Conservation (phyloP, 2,113 vertebrate species). For the Thomomys bottae region DNA sequence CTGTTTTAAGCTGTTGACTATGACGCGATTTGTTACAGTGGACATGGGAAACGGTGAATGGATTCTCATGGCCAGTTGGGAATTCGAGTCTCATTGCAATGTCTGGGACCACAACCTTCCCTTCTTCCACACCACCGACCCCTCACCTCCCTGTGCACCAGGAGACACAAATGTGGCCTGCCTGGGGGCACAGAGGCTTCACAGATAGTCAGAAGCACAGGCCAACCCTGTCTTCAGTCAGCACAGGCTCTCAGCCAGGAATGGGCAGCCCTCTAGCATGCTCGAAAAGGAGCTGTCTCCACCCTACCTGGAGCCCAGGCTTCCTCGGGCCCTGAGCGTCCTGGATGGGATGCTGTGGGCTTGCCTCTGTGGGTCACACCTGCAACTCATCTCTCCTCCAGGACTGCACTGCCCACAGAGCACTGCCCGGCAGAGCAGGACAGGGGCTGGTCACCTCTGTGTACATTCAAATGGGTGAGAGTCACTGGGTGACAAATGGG, state of each 20-base stretch:
- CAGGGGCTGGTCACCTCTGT: too few species aligned
- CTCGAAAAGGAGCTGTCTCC: accelerated
- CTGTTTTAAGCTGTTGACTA: not conserved
- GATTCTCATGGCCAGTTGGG: accelerated
- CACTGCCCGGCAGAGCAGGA: too few species aligned
- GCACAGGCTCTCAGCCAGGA: accelerated
- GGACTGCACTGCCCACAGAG: not conserved
- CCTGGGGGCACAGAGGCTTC: not conserved
- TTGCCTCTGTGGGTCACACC: accelerated
- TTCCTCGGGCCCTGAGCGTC: not conserved
- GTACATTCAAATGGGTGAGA: accelerated
- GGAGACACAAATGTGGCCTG: not conserved
- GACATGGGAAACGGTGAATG: accelerated
- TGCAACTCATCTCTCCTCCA: not conserved
- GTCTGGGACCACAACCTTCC: too few species aligned
- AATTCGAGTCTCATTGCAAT: too few species aligned
- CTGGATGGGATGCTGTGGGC: accelerated
- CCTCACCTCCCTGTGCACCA: accelerated
- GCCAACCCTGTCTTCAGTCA: accelerated
- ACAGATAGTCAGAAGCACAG: not conserved
- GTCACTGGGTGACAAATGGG: too few species aligned
- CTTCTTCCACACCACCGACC: accelerated
- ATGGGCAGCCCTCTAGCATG: accelerated
- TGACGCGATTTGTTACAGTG: accelerated
- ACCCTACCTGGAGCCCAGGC: accelerated